These are phyloP conservation scores for Chelon labrosus DNA, from an alignment of 2,797 vertebrate genomes.

Conservation along the genomic window DNA sequence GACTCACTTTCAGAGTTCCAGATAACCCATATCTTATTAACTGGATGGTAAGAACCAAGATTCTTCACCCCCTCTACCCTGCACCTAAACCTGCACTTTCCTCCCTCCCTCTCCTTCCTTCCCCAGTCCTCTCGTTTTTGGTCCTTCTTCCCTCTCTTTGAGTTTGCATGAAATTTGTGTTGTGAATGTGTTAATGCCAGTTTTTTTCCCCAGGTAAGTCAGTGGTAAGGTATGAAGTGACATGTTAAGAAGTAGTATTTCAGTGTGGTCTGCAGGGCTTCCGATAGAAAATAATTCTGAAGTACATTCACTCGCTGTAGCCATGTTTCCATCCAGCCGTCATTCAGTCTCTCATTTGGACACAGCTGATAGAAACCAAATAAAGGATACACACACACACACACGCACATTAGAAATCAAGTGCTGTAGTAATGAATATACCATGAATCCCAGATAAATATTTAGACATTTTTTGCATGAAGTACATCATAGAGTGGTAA, in stretches of 20 bases:
- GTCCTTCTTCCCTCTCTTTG: constrained; percentile 26
- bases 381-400: no score
- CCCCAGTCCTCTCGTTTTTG: neutral
- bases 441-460: no score
- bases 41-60: constrained; percentile 77
- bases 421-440: no score
- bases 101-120: neutral
- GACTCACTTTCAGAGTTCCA: constrained; percentile 58
- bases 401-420: no score
- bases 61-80: constrained; percentile 47
- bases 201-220: neutral
- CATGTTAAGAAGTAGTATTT: neutral
- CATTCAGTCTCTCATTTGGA: neutral
- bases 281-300: neutral
- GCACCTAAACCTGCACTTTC: constrained; percentile 25
- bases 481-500: no score
- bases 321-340: constrained; percentile 35
- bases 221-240: constrained; percentile 12
- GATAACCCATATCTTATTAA: constrained; percentile 64
- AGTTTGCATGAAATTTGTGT: constrained; percentile 72
- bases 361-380: neutral
- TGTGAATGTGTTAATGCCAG: constrained; percentile 22
- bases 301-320: neutral
- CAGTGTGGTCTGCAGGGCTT: neutral
- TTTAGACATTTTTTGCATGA: no score